These are phyloP conservation scores for Coracopsis vasa DNA, from an alignment of 2,113 vertebrate genomes.

Conservation along the genomic window DNA sequence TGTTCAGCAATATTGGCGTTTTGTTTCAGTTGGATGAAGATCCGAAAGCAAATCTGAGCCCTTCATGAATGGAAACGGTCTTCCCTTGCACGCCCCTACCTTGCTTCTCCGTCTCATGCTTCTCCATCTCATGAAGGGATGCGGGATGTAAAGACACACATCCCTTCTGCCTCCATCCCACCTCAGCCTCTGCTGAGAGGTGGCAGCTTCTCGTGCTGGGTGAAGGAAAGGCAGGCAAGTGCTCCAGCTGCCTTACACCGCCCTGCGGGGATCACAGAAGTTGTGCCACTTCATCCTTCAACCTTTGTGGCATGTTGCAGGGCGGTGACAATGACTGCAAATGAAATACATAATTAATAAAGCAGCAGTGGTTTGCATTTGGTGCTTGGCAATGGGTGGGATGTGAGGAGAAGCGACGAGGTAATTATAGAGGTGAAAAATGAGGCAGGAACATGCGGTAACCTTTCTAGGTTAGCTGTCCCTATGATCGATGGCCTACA, in stretches of 20 bases:
- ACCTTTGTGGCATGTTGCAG: not conserved
- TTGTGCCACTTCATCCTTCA: not conserved
- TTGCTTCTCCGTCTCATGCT: not conserved
- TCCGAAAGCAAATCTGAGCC: not conserved
- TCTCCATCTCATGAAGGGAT: not conserved
- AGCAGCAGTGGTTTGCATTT: not conserved
- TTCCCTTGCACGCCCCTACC: not conserved
- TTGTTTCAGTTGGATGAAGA: conserved; percentile 1
- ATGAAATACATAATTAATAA: conserved; percentile 65
- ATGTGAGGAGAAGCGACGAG: not conserved
- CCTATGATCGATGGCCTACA: conserved; percentile 61
- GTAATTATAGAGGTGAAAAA: conserved; percentile 72
- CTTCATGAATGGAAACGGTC: not conserved
- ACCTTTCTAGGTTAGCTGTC: conserved; percentile 66
- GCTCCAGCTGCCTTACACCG: fast-evolving
- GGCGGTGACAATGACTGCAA: not conserved
- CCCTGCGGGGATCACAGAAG: not conserved
- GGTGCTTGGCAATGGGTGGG: not conserved
- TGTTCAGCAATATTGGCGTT: conserved; percentile 41
- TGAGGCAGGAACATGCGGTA: conserved; percentile 20
- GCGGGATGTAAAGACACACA: not conserved
- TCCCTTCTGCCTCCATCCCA: not conserved
- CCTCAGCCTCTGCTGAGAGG: not conserved
- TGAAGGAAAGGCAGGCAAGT: not conserved
- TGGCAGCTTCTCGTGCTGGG: fast-evolving